A percentile compares a stretch with the other conserved stretches of the same genome.
Conservation (phyloP, 2,113 vertebrate genomes). For the Platysteira castanea region DNA sequence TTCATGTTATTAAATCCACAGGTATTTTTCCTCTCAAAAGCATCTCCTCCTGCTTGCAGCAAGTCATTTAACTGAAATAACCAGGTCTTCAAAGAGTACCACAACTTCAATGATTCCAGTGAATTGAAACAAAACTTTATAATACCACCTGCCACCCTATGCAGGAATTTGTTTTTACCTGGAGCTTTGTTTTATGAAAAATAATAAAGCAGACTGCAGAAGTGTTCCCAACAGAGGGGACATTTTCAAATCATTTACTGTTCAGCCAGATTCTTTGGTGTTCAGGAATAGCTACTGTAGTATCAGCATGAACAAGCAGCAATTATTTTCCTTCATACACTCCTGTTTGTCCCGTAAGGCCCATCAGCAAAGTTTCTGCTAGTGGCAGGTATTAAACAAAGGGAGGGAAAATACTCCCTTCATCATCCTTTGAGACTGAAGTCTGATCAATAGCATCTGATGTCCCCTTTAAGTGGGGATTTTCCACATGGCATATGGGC, state of each 20-base stretch:
- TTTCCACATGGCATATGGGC: neutral
- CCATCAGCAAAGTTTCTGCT: neutral
- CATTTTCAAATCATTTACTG: neutral
- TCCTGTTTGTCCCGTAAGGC: neutral
- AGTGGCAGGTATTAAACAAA: neutral
- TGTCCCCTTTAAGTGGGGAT: neutral
- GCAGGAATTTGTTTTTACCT: neutral
- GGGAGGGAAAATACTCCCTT: neutral
- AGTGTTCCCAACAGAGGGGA: neutral
- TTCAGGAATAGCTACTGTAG: neutral
- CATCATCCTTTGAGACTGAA: neutral
- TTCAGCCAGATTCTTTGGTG: neutral
- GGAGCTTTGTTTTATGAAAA: neutral
- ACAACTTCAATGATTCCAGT: neutral
- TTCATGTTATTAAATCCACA: neutral
- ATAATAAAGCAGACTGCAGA: neutral
- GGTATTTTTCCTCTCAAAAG: neutral
- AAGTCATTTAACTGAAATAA: neutral
- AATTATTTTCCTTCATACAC: neutral
- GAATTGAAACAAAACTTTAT: neutral
- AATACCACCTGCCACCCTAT: neutral
- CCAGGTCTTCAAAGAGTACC: neutral
- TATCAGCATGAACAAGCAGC: neutral
- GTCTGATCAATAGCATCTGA: neutral
- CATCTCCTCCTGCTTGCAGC: neutral